Evolutionary conservation across 2,888 invertebrate genomes (phyloP).

Genomic region (Aspidapion aeneum): DNA sequence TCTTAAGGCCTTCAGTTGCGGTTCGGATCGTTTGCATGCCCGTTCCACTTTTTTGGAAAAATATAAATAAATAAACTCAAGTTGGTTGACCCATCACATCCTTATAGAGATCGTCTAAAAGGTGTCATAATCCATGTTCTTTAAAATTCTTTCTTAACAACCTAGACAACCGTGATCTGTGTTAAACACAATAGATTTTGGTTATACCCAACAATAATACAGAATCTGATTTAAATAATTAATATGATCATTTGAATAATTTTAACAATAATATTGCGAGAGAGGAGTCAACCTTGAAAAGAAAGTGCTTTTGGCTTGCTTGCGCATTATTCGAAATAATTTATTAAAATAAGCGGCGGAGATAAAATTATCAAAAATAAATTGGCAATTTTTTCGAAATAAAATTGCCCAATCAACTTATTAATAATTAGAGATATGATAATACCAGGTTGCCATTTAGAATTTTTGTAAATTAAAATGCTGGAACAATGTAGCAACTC

Average conservation of each 20-base stretch:
- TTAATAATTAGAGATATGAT: no score
- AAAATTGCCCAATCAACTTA: no score
- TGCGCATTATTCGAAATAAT: neutral
- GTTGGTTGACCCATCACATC: neutral
- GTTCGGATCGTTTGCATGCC: no score
- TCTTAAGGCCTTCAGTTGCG: no score
- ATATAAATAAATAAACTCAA: no score
- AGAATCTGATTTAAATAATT: neutral
- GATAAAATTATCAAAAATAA: neutral
- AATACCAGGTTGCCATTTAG: no score
- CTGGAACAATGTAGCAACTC: no score
- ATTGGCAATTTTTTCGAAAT: no score
- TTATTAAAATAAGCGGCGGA: no score
- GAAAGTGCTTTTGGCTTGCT: neutral
- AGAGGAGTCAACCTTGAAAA: neutral
- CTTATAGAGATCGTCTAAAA: neutral
- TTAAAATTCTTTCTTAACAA: neutral
- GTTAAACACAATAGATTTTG: neutral
- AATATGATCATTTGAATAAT: neutral
- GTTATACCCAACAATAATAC: neutral
- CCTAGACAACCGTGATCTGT: neutral
- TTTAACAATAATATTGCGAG: neutral
- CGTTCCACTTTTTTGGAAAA: no score
- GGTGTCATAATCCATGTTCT: neutral
- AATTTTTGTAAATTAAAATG: no score